Base-by-base conservation (phyloP, 2,797 vertebrate species). In the Sebastes dallii region DNA sequence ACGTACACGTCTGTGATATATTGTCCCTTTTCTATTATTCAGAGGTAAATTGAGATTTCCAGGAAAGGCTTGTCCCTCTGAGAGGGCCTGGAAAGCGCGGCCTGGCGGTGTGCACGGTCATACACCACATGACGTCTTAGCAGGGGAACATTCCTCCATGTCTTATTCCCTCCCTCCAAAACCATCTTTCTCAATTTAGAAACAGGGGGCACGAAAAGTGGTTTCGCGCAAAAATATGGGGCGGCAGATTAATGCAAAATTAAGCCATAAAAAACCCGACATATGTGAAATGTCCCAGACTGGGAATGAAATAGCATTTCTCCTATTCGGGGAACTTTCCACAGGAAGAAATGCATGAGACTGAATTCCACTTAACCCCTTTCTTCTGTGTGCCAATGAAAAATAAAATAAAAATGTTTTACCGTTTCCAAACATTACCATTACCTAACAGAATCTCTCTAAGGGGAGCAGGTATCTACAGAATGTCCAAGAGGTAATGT, bases 71-170 rank as follows among this genome's bases (percentile, higher is more conserved):
- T 77, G 88, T 92, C 79, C 86, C 89, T 90, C 79, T 73, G 70
- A 83, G 81, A 85, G 82, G 72, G 81, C 46, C 80, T 77, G 80
- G 89, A 91, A 92, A 90, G 88, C 85, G 75, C 36, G 77, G 84
- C 58, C 87, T 92, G 91, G 90, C 82, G 71, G 86, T 86, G 91
- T 85, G 89, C 85, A 73, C 84, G 91, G 91, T 94, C 90, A 91
- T 82, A 91, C 91, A 84, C 94, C 82, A 75, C 93, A 94, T 93
- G 93, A 94, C 81, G 89, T 90, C 94, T 88, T 85, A 88, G 90
- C 86, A 87, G 90, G 92, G 91, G 89, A 95, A 94, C 93, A 95
- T 95, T 96, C 94, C 88, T 94, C 64, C 50, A 70, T 66, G 86
- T 86, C 90, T 90, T 84, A 89, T 82, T 83, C 83, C 80, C 85